These are phyloP conservation scores for Smittia sp. DNA, from an alignment of 2,888 invertebrate species.

Conservation along the genomic window DNA sequence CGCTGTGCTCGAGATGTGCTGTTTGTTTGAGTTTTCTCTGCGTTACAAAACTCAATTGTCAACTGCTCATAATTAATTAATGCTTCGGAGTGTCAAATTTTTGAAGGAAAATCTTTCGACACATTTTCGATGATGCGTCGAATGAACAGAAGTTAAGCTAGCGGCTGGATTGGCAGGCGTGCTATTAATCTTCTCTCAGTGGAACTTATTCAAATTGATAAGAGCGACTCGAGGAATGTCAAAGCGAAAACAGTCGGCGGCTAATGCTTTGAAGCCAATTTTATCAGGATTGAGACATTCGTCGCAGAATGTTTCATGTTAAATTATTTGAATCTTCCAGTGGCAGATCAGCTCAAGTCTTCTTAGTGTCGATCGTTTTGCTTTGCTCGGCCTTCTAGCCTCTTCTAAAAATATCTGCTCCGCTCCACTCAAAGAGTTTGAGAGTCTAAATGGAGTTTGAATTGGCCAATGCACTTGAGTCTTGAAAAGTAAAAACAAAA, in stretches of 20 bases:
- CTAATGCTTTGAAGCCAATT: background rate
- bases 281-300: no score
- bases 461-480: background rate
- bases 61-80: no score
- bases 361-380: background rate
- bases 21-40: no score
- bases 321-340: background rate
- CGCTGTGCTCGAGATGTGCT: no score
- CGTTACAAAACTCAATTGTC: no score
- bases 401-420: background rate
- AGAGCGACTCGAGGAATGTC: background rate
- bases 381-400: background rate
- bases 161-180: no score
- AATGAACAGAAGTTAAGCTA: background rate
- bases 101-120: no score
- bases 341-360: background rate
- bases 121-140: no score
- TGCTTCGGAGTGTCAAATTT: no score
- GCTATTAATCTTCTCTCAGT: background rate
- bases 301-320: no score
- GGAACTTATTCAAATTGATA: constrained; percentile 16
- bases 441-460: background rate
- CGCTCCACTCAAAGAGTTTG: background rate
- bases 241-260: background rate
- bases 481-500: background rate